phyloP scores from a whole-genome alignment of 2,888 invertebrate genomes.

The Spilarctia lutea region DNA sequence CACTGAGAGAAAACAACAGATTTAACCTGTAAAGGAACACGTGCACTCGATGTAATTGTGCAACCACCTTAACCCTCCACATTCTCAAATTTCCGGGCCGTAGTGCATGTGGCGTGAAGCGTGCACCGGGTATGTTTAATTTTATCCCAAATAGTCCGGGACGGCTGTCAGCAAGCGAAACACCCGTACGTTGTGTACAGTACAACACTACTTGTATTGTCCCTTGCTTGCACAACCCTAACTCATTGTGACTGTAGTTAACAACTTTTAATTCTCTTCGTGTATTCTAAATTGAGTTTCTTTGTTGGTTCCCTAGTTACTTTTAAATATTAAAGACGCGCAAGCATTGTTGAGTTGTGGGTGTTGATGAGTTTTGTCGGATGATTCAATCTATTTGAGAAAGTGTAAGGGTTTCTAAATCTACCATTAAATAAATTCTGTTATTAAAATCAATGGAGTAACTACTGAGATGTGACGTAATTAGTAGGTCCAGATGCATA shows the following conservation, averaged over 20 bases:
- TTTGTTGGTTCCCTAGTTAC: conserved; percentile 42
- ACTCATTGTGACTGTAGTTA: conserved; percentile 58
- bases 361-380: not conserved
- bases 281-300: conserved; percentile 58
- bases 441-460: not conserved
- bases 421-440: not conserved
- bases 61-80: conserved; percentile 31
- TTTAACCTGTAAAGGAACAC: conserved; percentile 16
- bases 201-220: conserved; percentile 21
- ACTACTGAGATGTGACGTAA: no score
- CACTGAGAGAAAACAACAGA: conserved; percentile 11
- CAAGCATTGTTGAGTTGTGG: conserved; percentile 15
- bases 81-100: conserved; percentile 53
- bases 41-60: conserved; percentile 29
- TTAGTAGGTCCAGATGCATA: not conserved
- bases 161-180: conserved; percentile 25
- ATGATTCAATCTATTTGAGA: not conserved
- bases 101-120: conserved; percentile 36
- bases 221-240: conserved; percentile 37
- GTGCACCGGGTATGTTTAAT: conserved; percentile 52
- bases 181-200: conserved; percentile 6
- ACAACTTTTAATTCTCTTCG: conserved; percentile 58
- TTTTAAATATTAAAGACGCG: conserved; percentile 25
- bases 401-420: not conserved
- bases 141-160: conserved; percentile 41